Percentiles rank a stretch among this genome's conserved stretches.
Conservation (phyloP, 37 sponge, comb jelly and placozoan species). For the Ianthella basta region DNA sequence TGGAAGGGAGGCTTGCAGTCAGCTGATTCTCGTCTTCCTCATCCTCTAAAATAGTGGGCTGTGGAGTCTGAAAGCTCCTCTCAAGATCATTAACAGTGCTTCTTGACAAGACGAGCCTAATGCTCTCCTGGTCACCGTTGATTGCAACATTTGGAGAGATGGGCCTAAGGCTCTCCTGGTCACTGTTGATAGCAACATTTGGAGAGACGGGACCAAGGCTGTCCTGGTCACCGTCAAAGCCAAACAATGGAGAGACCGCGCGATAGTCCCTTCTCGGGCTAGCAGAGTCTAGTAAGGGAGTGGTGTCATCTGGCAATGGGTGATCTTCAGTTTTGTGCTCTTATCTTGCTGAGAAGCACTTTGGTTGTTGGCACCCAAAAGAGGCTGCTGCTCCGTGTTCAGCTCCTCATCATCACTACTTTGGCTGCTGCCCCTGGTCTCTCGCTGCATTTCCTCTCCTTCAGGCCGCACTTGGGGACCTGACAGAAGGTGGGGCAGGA, state of each 20-base stretch:
- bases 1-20: not conserved
- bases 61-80: not conserved
- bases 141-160: not conserved
- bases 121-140: not conserved
- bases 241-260: not conserved
- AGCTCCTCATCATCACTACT: not conserved
- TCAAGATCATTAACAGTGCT: not conserved
- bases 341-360: not conserved
- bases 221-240: not conserved
- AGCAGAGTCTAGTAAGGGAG: not conserved
- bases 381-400: not conserved
- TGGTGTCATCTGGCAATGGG: not conserved
- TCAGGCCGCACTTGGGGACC: conserved; percentile 4
- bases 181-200: not conserved
- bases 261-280: not conserved
- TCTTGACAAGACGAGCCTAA: not conserved
- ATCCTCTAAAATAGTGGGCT: not conserved
- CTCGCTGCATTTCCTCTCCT: conserved; percentile 16
- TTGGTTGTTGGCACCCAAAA: not conserved
- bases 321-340: too few species aligned
- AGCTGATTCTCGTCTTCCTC: not conserved
- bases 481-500: not conserved
- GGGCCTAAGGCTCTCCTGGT: not conserved
- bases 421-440: not conserved
- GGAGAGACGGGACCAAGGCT: not conserved